Percentiles rank a stretch among this genome's conserved stretches.
Evolutionary conservation across 2,888 invertebrate genomes (phyloP).

Genomic region (Drosophila testacea): DNA sequence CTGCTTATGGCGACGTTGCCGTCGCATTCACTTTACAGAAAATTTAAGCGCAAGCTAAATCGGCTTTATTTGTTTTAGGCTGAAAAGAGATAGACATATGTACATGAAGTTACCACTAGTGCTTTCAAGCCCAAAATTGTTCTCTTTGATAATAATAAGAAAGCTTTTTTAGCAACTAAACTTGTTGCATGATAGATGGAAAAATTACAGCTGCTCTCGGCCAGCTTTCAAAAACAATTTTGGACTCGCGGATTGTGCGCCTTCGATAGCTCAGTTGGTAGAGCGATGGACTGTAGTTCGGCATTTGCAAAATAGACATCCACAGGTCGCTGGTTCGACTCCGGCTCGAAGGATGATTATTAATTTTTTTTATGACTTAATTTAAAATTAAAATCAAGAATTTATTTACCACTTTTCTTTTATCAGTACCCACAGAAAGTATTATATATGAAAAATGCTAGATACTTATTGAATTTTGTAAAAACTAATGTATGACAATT

Average conservation of each 20-base stretch:
- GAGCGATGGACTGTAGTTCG: slow-evolving; percentile 75
- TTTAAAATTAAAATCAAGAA: background rate
- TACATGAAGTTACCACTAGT: slow-evolving; percentile 5
- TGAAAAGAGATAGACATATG: slow-evolving; percentile 18
- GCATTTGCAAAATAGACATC: slow-evolving; percentile 55
- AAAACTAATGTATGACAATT: background rate
- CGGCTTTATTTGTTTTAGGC: slow-evolving; percentile 16
- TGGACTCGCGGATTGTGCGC: slow-evolving; percentile 48
- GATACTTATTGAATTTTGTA: background rate
- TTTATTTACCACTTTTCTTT: background rate
- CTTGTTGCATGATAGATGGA: background rate
- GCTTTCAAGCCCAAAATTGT: slow-evolving; percentile 16
- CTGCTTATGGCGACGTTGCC: slow-evolving; percentile 43
- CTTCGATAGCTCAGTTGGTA: slow-evolving; percentile 81
- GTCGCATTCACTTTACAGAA: slow-evolving; percentile 43
- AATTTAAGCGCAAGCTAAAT: slow-evolving; percentile 50
- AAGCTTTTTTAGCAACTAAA: slow-evolving; percentile 8
- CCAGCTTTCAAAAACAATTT: slow-evolving; percentile 6
- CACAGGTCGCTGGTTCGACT: slow-evolving; percentile 80
- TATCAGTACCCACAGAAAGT: background rate
- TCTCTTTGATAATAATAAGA: background rate
- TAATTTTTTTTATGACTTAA: slow-evolving; percentile 13
- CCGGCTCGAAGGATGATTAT: slow-evolving; percentile 72
- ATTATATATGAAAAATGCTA: background rate
- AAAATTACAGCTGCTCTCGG: background rate